phyloP scores from a whole-genome alignment of 2,888 invertebrate genomes.

The Tachystola acroxantha region DNA sequence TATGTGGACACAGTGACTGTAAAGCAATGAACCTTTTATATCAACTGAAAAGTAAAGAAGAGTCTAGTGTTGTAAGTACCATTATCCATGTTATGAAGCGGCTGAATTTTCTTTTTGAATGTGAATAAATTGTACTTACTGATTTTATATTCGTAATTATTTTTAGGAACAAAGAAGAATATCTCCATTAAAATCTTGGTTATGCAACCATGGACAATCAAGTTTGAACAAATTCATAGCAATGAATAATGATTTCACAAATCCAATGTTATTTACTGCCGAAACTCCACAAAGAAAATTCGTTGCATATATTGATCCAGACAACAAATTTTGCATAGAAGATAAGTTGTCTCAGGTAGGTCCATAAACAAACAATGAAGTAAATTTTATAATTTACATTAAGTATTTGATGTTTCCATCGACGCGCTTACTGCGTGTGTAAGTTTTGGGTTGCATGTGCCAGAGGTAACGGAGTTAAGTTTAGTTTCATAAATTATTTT shows the following conservation, averaged over 20 bases:
- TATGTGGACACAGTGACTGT: slow-evolving; percentile 98
- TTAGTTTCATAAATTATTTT: too few relatives aligned
- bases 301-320: slow-evolving; percentile 96
- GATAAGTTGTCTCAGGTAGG: slow-evolving; percentile 95
- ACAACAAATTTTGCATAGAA: slow-evolving; percentile 90
- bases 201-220: slow-evolving; percentile 90
- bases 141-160: slow-evolving; percentile 4
- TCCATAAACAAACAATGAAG: too few relatives aligned
- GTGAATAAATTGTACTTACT: neutral
- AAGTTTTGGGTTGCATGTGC: too few relatives aligned
- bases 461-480: too few relatives aligned
- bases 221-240: slow-evolving; percentile 91
- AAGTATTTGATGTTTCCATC: too few relatives aligned
- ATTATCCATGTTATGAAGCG: too few relatives aligned
- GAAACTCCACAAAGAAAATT: slow-evolving; percentile 93
- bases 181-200: slow-evolving; percentile 94
- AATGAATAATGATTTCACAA: slow-evolving; percentile 79
- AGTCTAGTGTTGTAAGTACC: slow-evolving; percentile 72
- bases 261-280: slow-evolving; percentile 90
- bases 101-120: neutral
- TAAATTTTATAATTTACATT: too few relatives aligned
- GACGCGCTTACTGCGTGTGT: too few relatives aligned
- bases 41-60: slow-evolving; percentile 87
- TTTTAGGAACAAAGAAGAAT: slow-evolving; percentile 85
- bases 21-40: slow-evolving; percentile 98